Percentiles rank a stretch among this genome's conserved stretches.
Conservation (phyloP, 2,797 vertebrate species). For the Hephaestus fuliginosus region DNA sequence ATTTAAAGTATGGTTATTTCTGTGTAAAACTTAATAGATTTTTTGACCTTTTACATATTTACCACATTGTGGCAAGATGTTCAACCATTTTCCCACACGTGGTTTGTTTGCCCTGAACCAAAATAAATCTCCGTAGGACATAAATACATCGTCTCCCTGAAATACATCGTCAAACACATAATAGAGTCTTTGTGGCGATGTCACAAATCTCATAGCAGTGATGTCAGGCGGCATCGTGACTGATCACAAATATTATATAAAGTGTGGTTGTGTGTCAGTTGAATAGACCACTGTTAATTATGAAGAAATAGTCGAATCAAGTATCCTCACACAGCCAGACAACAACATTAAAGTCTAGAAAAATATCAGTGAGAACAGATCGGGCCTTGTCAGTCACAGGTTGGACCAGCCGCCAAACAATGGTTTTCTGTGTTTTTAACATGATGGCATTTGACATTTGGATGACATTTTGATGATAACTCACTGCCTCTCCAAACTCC, state of each 20-base stretch:
- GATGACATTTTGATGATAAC: conserved; percentile 41
- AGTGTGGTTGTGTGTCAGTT: conserved; percentile 27
- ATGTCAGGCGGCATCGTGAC: neutral
- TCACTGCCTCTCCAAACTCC: conserved; percentile 20
- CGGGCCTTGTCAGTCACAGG: conserved; percentile 27
- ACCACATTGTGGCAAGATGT: neutral
- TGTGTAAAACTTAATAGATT: neutral
- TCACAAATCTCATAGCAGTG: conserved; percentile 12
- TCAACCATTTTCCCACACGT: neutral
- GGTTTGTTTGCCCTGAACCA: neutral
- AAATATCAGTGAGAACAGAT: conserved; percentile 39
- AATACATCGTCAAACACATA: conserved; percentile 5
- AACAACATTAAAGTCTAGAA: conserved; percentile 1
- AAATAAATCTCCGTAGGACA: neutral
- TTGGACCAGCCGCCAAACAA: conserved; percentile 24
- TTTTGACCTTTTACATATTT: neutral
- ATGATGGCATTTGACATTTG: conserved; percentile 44
- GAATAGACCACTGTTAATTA: conserved; percentile 26
- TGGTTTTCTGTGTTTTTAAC: conserved; percentile 19
- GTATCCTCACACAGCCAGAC: conserved; percentile 7
- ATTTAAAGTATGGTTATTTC: too few species aligned
- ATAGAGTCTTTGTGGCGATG: conserved; percentile 27
- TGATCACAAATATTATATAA: conserved; percentile 36
- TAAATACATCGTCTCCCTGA: neutral
- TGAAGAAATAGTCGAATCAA: conserved; percentile 12